Conservation (phyloP, 1,140 invertebrate species). For the Triops longicaudatus region DNA sequence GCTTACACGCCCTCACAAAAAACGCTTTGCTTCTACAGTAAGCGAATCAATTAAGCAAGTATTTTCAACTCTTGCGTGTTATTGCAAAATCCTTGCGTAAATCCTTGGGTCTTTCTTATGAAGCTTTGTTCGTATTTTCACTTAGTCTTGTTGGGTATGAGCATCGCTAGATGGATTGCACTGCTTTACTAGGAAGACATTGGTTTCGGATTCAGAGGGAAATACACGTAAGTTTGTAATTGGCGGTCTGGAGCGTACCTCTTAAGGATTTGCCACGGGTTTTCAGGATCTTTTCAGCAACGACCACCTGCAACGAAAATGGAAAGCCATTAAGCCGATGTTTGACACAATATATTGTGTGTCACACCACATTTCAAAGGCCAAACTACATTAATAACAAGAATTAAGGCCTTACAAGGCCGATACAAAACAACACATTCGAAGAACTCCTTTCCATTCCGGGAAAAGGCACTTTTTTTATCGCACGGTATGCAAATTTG, state of each 20-base stretch:
- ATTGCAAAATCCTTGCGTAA: neutral
- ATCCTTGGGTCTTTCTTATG: neutral
- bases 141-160: neutral
- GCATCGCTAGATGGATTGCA: neutral
- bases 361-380: neutral
- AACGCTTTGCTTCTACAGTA: neutral
- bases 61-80: neutral
- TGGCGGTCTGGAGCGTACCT: too few relatives aligned
- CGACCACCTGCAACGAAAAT: neutral
- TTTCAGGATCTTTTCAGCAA: too few relatives aligned
- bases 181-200: too few relatives aligned
- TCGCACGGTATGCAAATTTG: neutral
- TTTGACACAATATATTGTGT: neutral
- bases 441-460: too few relatives aligned
- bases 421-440: neutral
- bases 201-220: too few relatives aligned
- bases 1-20: neutral
- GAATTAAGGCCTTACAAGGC: neutral
- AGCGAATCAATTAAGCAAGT: too few relatives aligned
- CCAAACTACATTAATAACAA: neutral
- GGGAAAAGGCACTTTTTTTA: neutral
- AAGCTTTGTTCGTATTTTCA: neutral
- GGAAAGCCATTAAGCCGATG: neutral
- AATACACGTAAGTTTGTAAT: too few relatives aligned
- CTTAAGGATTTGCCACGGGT: too few relatives aligned